Conservation (phyloP, 2,797 vertebrate genomes). For the Pogonophryne albipinna region DNA sequence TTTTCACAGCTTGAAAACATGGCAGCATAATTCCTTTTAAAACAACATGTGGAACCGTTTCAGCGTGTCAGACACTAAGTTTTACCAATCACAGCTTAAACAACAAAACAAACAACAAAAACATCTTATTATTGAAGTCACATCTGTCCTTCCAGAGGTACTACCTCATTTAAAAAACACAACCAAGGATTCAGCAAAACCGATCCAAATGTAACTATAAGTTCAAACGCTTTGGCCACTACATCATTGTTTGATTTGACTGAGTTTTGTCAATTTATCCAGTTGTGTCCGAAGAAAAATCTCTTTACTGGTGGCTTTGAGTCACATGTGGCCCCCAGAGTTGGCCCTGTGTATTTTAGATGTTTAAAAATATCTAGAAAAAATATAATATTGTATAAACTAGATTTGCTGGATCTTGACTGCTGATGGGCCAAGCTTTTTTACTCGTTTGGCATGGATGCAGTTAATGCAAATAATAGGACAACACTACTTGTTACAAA, state of each 20-base stretch:
- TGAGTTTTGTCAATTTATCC: neutral
- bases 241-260: neutral
- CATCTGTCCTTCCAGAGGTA: neutral
- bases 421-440: neutral
- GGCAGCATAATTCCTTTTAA: slow-evolving; percentile 28
- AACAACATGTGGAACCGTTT: slow-evolving; percentile 5
- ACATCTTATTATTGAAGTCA: neutral
- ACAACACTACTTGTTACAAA: slow-evolving; percentile 14
- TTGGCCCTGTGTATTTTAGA: neutral
- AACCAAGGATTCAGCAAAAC: neutral
- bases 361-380: neutral
- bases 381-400: no score
- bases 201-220: neutral
- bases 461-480: slow-evolving; percentile 23
- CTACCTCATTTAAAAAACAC: neutral
- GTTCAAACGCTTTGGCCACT: neutral
- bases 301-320: neutral
- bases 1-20: slow-evolving; percentile 41
- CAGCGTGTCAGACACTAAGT: neutral
- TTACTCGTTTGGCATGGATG: neutral
- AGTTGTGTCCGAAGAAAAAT: neutral
- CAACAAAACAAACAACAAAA: neutral
- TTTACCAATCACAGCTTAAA: neutral
- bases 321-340: neutral
- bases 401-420: neutral